phyloP scores from a whole-genome alignment of 92 coral and sea anemone species.

The Epizoanthus illoricatus region DNA sequence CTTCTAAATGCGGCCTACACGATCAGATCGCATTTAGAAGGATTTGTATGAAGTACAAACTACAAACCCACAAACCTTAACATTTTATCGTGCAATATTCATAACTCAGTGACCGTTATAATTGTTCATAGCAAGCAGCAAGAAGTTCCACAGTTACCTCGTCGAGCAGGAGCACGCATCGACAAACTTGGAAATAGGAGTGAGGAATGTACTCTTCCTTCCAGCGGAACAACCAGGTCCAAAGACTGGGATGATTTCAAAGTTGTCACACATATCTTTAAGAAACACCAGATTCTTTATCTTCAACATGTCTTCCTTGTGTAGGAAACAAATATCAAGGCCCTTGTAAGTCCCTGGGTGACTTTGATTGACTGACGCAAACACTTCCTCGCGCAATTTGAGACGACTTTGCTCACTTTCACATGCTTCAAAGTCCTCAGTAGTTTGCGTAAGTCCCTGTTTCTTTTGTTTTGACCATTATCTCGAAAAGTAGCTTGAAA shows the following conservation, averaged over 20 bases:
- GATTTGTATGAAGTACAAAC: too few relatives aligned
- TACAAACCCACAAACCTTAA: too few relatives aligned
- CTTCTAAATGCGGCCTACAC: too few relatives aligned
- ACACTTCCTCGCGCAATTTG: not conserved
- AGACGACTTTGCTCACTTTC: constrained; percentile 4
- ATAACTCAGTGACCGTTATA: too few relatives aligned
- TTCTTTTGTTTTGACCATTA: constrained; percentile 4
- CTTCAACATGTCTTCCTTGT: not conserved
- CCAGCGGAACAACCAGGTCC: constrained; percentile 1
- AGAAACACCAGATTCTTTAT: not conserved
- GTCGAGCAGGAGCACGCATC: too few relatives aligned
- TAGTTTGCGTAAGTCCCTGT: not conserved
- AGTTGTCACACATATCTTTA: not conserved
- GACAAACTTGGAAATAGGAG: too few relatives aligned
- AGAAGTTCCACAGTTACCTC: too few relatives aligned
- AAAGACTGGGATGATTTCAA: not conserved
- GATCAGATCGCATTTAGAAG: too few relatives aligned
- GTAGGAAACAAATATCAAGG: not conserved
- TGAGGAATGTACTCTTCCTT: not conserved
- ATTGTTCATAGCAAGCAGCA: too few relatives aligned
- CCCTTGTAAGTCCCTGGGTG: not conserved
- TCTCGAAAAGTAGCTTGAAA: not conserved
- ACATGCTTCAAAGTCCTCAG: not conserved
- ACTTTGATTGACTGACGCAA: not conserved
- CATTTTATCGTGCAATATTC: too few relatives aligned